Evolutionary conservation across 2,888 invertebrate species (phyloP), one percentile per base, ranked within the genome.

Genomic region (Melieria omissa): DNA sequence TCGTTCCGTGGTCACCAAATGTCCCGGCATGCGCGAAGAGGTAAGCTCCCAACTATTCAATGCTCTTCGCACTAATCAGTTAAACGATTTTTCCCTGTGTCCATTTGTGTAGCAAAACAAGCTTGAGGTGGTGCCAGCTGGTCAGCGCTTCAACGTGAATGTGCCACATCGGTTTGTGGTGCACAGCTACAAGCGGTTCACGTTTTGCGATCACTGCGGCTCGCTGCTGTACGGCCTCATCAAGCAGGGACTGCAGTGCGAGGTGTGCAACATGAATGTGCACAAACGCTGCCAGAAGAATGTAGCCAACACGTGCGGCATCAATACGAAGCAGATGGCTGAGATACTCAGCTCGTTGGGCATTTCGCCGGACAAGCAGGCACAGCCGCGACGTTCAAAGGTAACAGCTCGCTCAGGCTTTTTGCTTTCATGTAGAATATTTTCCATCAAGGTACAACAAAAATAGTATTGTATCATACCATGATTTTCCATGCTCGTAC

Each of bases 151-250:
- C 90, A 98, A 94, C 88, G 98, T 99, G 83, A 99, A 99, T 89
- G 92, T 99, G 84, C 99, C 99, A 79, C 99, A 99, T 89, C 93
- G 97, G 76, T 97, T 96, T 88, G 92, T 93, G 81, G 94, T 98
- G 83, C 99, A 99, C 90, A 98, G 92, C 81, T 99, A 97, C 90
- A 98, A 97, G 89, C 90, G 97, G 79, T 98, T 98, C 88, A 99
- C 99, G 46, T 99, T 99, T 90, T 99, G 99, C 90, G 99, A 99
- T 89, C 99, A 99, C 88, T 99, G 99, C 88, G 99, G 99, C 79
- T 98, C 98, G 75, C 90, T 99, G 86, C 91, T 99, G 75, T 99
- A 98, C 88, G 99, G 99, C 44, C 92, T 99, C 82, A 93, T 97
- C 86, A 94, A 93, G 88, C 99, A 99, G 89, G 99, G 99, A 69